phyloP scores from a whole-genome alignment of 2,888 invertebrate species.

The Dendrolimus houi region DNA sequence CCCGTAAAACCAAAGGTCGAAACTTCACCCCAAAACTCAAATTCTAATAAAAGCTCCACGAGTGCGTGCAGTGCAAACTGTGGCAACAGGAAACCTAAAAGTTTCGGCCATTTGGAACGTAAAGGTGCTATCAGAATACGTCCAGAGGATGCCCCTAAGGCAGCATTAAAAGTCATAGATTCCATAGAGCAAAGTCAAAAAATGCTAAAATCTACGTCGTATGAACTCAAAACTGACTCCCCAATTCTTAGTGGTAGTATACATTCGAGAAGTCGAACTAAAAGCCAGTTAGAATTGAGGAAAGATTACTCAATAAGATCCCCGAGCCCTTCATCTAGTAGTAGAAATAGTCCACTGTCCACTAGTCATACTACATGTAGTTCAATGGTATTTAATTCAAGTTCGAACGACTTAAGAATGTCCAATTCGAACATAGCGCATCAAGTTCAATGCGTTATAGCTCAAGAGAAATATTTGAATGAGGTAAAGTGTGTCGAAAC shows the following conservation, averaged over 20 bases:
- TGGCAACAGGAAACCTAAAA: constrained; percentile 53
- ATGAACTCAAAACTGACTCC: constrained; percentile 64
- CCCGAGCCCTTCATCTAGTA: constrained; percentile 66
- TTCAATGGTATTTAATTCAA: constrained; percentile 73
- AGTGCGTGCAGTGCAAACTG: constrained; percentile 62
- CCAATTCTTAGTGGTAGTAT: constrained; percentile 51
- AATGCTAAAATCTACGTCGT: constrained; percentile 69
- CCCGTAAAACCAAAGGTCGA: constrained; percentile 49
- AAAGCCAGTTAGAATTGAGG: constrained; percentile 59
- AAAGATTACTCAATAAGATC: constrained; percentile 60
- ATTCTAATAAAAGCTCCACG: constrained; percentile 55
- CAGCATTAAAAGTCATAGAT: constrained; percentile 64
- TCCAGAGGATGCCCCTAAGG: constrained; percentile 65
- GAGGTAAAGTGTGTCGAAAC: constrained; percentile 70
- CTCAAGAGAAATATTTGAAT: constrained; percentile 69
- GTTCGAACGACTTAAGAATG: constrained; percentile 67
- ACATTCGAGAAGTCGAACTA: constrained; percentile 44
- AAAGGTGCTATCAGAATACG: constrained; percentile 68
- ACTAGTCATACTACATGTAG: constrained; percentile 73
- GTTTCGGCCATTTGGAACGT: constrained; percentile 58
- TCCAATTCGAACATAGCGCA: constrained; percentile 67
- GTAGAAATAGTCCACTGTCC: constrained; percentile 69
- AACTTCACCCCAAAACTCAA: constrained; percentile 54
- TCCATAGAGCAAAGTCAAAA: constrained; percentile 69
- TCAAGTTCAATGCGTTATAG: constrained; percentile 70